Conservation (phyloP, 2,113 vertebrate genomes). For the Arizona elegans region DNA sequence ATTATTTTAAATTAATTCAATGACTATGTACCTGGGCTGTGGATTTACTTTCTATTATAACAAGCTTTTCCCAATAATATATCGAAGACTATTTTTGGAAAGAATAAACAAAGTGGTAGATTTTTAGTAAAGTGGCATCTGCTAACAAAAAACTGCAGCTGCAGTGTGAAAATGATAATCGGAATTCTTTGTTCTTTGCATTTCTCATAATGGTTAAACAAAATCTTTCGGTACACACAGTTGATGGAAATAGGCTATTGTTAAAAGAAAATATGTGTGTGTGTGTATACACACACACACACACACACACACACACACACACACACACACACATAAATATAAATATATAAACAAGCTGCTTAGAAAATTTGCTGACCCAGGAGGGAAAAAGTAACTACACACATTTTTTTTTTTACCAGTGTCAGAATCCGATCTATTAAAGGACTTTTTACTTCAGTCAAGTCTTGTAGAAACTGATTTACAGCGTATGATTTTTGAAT, state of each 20-base stretch:
- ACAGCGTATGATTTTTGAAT: neutral
- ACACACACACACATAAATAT: too few relatives aligned
- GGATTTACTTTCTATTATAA: neutral
- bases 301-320: too few relatives aligned
- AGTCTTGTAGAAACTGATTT: neutral
- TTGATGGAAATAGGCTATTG: neutral
- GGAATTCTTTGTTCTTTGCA: neutral
- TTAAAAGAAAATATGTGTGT: neutral
- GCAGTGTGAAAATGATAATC: neutral
- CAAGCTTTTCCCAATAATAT: neutral
- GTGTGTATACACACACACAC: too few relatives aligned
- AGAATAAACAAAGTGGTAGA: constrained; percentile 9
- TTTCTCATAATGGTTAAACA: neutral
- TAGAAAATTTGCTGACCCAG: neutral
- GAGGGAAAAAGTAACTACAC: neutral
- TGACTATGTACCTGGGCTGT: neutral
- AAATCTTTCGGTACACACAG: neutral
- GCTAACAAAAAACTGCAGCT: constrained; percentile 3
- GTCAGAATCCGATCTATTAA: neutral
- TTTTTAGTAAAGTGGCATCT: constrained; percentile 2
- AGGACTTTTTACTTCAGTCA: neutral
- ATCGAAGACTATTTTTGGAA: neutral
- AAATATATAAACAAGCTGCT: neutral
- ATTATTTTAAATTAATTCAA: constrained; percentile 5
- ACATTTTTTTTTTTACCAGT: neutral